These are phyloP conservation scores for Sinohyriopsis cumingii DNA, from an alignment of 2,888 invertebrate genomes.

Conservation along the genomic window DNA sequence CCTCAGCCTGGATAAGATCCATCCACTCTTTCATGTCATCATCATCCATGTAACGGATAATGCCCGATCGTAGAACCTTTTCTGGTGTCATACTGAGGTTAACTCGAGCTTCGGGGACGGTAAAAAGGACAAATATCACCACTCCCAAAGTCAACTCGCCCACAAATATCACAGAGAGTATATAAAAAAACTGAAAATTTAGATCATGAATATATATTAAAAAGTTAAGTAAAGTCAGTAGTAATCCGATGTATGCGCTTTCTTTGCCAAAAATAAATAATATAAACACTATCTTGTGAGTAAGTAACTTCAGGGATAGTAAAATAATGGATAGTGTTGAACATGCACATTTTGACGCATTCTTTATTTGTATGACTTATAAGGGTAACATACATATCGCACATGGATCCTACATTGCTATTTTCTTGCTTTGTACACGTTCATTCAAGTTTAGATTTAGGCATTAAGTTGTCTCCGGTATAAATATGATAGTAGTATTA, in stretches of 20 bases:
- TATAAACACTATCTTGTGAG: too few species aligned
- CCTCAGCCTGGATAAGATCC: constrained; percentile 64
- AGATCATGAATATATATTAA: neutral
- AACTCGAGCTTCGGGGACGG: constrained; percentile 54
- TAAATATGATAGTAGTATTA: too few species aligned
- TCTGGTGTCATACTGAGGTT: constrained; percentile 56
- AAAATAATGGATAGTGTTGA: too few species aligned
- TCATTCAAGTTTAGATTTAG: too few species aligned
- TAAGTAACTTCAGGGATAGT: too few species aligned
- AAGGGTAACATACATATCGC: too few species aligned
- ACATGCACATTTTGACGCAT: too few species aligned
- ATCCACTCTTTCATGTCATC: constrained; percentile 54
- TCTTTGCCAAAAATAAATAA: too few species aligned
- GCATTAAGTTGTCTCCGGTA: too few species aligned
- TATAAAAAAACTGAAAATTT: constrained; percentile 59
- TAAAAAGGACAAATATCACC: constrained; percentile 61
- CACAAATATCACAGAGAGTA: constrained; percentile 55
- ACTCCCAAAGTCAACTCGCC: constrained; percentile 55
- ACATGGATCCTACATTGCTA: too few species aligned
- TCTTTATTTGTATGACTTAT: too few species aligned
- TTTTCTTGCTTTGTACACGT: too few species aligned
- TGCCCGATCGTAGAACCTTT: constrained; percentile 55
- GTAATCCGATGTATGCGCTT: neutral
- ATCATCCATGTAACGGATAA: constrained; percentile 63
- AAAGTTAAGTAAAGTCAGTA: neutral